Conservation (phyloP, 2,113 vertebrate species). For the Mohoua ochrocephala region DNA sequence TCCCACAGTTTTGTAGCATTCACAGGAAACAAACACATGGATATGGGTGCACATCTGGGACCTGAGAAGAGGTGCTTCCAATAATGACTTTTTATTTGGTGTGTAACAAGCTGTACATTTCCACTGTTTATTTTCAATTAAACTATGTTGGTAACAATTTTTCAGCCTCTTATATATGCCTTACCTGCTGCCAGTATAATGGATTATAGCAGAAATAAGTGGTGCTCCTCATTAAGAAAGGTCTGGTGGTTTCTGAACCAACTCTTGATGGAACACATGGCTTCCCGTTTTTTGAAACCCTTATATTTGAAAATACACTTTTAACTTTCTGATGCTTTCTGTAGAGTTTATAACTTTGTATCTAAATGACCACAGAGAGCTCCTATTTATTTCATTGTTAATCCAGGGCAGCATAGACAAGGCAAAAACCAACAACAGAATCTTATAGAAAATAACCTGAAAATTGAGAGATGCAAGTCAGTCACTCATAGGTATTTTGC, state of each 20-base stretch:
- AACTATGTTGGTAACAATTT: background rate
- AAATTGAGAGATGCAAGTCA: background rate
- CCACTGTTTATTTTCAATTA: background rate
- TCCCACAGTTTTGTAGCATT: background rate
- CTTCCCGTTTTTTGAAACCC: background rate
- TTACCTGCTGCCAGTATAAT: background rate
- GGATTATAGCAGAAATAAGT: background rate
- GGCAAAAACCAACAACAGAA: background rate
- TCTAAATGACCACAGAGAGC: background rate
- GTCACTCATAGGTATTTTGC: background rate
- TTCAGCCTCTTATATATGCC: background rate
- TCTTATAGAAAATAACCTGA: background rate
- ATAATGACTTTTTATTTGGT: background rate
- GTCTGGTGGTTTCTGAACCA: background rate
- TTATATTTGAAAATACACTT: background rate
- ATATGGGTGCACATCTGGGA: background rate
- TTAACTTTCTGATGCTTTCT: background rate
- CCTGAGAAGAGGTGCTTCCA: background rate
- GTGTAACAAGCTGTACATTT: background rate
- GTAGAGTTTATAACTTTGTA: background rate
- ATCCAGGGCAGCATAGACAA: background rate
- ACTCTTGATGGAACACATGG: background rate
- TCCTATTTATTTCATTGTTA: background rate
- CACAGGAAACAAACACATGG: background rate
- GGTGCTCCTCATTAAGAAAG: background rate